Evolutionary conservation across 2,797 vertebrate genomes (phyloP), one percentile per base, ranked within the genome.

Genomic region (Cyclura pinguis): DNA sequence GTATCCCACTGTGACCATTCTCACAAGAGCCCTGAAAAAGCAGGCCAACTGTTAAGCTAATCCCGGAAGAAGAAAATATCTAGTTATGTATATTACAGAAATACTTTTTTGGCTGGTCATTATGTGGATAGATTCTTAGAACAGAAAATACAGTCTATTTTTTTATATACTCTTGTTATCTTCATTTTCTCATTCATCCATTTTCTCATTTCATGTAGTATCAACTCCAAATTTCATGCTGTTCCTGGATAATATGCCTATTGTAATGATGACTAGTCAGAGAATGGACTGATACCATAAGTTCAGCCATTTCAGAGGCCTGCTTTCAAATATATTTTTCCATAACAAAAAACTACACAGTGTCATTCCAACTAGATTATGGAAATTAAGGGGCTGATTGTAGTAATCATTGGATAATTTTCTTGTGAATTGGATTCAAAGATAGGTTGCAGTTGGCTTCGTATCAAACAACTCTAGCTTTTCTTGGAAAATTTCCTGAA

Each of bases 121-220:
- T 59, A 59, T 59, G 57, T 2, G 57, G 42, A 42, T 42, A 42
- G 42, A 42, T 42, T 42, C 42, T 42, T 42, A 42, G 42, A 42
- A 42, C 42, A 42, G 42, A 42, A 42, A 42, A 42, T 42, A 42
- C 42, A 42, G 42, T 42, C 42, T 42, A 42, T 42, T 42, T 42
- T 86, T 84, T 67, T 22, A 88, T 81, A 7, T 13, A 73, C 9
- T 3, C 67, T 76, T 52, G 73, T 83, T 42, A 0, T 86, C 76
- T 69, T n/a, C 47, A 50, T 73, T 55, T 72, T 72, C 57, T 80
- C 89, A 27, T n/a, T 74, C 29, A 73, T 92, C 84, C 69, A 52
- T 62, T 16, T 59, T 59, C 16, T 59, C 14, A 59, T 59, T 59
- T 59, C 14, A 13, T 14, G 57, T 18, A 14, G 57, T 59, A 59